A percentile compares a stretch with the other conserved stretches of the same genome.
phyloP scores from a whole-genome alignment of 2,113 vertebrate genomes.

The Nipponia nippon region DNA sequence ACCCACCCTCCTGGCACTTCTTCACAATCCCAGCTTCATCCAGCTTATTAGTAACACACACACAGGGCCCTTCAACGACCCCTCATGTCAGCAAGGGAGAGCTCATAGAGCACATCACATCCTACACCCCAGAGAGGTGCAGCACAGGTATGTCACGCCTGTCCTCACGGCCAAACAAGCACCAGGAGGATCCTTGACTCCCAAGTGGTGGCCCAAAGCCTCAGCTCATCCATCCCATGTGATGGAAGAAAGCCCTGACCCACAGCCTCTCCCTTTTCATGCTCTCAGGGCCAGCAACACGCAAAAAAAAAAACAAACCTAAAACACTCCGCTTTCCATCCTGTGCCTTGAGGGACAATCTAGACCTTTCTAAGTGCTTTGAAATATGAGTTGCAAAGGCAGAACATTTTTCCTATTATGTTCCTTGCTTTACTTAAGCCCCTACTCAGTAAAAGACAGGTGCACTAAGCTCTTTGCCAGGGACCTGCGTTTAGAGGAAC shows the following conservation, averaged over 20 bases:
- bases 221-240: rapidly evolving
- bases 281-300: neutral
- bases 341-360: neutral
- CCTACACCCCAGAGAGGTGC: neutral
- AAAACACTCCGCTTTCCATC: neutral
- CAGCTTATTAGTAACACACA: neutral
- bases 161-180: neutral
- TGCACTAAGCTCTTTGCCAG: conserved; percentile 38
- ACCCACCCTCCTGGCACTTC: neutral
- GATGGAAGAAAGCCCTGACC: neutral
- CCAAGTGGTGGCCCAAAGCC: neutral
- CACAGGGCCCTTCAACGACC: rapidly evolving
- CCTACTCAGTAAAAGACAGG: conserved; percentile 12
- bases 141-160: neutral
- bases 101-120: neutral
- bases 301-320: neutral
- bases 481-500: neutral
- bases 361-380: neutral
- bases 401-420: neutral
- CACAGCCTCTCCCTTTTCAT: neutral
- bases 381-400: conserved; percentile 32
- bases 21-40: neutral
- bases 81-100: neutral
- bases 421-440: conserved; percentile 18
- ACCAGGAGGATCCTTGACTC: neutral